Percentiles rank a stretch among this genome's conserved stretches.
phyloP scores from a whole-genome alignment of 2,888 invertebrate genomes.

The Latheticus oryzae region DNA sequence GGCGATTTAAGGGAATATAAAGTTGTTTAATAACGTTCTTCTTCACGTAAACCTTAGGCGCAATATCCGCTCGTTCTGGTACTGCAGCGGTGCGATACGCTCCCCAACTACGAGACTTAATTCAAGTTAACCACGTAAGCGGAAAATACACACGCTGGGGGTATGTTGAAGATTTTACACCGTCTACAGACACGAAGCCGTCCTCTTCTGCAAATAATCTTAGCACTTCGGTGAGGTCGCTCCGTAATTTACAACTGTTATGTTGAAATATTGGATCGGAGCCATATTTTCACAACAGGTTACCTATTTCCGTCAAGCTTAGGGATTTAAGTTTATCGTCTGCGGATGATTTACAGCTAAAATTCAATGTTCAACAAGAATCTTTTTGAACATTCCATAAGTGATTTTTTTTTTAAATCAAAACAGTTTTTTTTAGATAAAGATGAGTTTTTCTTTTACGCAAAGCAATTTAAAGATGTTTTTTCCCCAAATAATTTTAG shows the following conservation, averaged over 20 bases:
- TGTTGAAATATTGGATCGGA: constrained; percentile 21
- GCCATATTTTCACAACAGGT: constrained; percentile 27
- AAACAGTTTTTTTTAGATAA: too few species aligned
- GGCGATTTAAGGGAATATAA: constrained; percentile 51
- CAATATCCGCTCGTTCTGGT: constrained; percentile 49
- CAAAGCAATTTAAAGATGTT: too few species aligned
- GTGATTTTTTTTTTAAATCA: too few species aligned
- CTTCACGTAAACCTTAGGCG: constrained; percentile 46
- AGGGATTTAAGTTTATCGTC: constrained; percentile 23
- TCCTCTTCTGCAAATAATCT: constrained; percentile 45
- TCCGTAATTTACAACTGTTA: constrained; percentile 33
- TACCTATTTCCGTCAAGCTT: constrained; percentile 9
- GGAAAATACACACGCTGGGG: constrained; percentile 47
- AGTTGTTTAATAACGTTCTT: constrained; percentile 54
- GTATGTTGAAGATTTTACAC: constrained; percentile 47
- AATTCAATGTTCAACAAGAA: too few species aligned
- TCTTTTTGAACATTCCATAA: too few species aligned
- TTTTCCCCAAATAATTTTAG: too few species aligned
- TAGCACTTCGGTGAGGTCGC: constrained; percentile 32
- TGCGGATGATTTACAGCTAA: too few species aligned
- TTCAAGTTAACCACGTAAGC: constrained; percentile 46
- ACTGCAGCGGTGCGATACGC: constrained; percentile 17
- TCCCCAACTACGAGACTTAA: constrained; percentile 42
- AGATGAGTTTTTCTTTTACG: too few species aligned
- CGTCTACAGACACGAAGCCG: constrained; percentile 41